Evolutionary conservation across 1,140 invertebrate species (phyloP).

Genomic region (Neodiprion pinetum): DNA sequence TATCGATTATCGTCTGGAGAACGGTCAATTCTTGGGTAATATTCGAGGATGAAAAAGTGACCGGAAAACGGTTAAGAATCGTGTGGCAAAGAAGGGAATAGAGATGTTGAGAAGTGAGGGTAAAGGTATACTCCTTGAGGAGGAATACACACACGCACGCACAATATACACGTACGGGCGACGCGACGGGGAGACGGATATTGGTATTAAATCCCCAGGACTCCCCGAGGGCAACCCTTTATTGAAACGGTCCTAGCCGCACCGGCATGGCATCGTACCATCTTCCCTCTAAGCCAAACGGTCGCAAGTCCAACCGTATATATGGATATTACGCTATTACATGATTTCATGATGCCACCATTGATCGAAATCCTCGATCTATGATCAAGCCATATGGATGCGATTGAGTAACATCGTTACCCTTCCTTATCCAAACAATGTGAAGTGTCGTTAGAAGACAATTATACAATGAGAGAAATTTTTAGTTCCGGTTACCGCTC

Average conservation of each 20-base stretch:
- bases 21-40: neutral
- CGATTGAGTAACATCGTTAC: no score
- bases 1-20: neutral
- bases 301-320: no score
- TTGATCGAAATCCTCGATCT: neutral
- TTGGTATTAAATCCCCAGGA: constrained; percentile 2
- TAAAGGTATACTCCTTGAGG: neutral
- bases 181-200: neutral
- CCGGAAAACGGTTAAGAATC: constrained; percentile 7
- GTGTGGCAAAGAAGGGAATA: neutral
- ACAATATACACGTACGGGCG: no score
- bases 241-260: neutral
- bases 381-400: no score
- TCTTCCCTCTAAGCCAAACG: neutral
- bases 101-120: neutral
- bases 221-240: neutral
- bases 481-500: no score
- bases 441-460: no score
- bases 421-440: no score
- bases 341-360: neutral
- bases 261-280: neutral
- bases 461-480: no score
- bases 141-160: neutral
- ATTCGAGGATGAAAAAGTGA: neutral
- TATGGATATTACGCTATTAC: neutral